Conservation (phyloP, 2,113 vertebrate species). For the Lamprotornis superbus region DNA sequence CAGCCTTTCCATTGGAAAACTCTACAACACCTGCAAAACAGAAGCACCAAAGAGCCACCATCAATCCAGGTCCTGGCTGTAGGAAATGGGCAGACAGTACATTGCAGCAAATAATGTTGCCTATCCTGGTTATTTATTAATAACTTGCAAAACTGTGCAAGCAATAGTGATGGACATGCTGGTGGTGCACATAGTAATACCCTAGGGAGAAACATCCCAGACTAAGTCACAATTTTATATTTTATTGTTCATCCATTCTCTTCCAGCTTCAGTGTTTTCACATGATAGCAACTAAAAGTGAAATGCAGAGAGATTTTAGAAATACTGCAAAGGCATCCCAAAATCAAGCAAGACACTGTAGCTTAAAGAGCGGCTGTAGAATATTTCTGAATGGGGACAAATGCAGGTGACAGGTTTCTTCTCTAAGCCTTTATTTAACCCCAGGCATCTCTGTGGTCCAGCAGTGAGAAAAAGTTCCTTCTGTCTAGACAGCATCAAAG, state of each 20-base stretch:
- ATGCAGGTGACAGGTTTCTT: neutral
- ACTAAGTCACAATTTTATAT: neutral
- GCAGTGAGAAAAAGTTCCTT: neutral
- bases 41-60: neutral
- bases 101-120: neutral
- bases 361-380: neutral
- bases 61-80: neutral
- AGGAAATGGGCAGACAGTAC: neutral
- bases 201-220: neutral
- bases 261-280: neutral
- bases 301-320: neutral
- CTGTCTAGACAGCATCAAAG: neutral
- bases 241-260: neutral
- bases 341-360: neutral
- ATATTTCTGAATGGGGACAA: neutral
- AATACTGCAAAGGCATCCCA: neutral
- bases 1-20: conserved; percentile 46
- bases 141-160: neutral
- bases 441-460: neutral
- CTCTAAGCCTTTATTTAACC: neutral
- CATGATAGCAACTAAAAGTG: neutral
- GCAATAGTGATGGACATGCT: neutral
- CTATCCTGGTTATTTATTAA: conserved; percentile 58
- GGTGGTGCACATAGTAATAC: neutral
- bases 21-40: conserved; percentile 5